Percentiles rank a stretch among this genome's conserved stretches.
Evolutionary conservation across 2,113 vertebrate species (phyloP).

Genomic region (Paratilapia polleni): DNA sequence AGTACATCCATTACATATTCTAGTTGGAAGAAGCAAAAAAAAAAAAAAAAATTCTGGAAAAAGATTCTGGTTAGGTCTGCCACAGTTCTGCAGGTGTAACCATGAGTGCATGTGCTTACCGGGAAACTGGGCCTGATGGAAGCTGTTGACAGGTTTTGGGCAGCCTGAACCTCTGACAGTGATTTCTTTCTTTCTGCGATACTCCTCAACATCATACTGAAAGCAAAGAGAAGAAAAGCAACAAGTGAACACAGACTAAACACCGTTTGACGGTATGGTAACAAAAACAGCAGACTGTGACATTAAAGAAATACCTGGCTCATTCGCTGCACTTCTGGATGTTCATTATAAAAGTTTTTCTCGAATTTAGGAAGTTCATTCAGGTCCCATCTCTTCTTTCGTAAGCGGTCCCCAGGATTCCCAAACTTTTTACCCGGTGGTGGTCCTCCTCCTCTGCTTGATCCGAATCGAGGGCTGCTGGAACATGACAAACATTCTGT

Average conservation of each 20-base stretch:
- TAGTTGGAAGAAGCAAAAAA: slow-evolving; percentile 55
- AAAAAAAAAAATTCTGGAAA: background rate
- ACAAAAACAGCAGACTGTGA: background rate
- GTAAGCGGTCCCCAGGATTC: slow-evolving; percentile 93
- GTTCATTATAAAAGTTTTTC: slow-evolving; percentile 96
- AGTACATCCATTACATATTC: slow-evolving; percentile 96
- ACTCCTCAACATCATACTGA: slow-evolving; percentile 93
- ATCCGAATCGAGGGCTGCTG: slow-evolving; percentile 79
- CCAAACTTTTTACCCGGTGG: slow-evolving; percentile 89
- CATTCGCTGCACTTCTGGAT: slow-evolving; percentile 89
- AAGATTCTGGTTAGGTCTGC: background rate
- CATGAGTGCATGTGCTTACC: slow-evolving; percentile 82
- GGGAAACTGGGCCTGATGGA: slow-evolving; percentile 95
- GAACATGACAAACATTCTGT: background rate
- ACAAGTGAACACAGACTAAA: background rate
- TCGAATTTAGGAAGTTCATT: slow-evolving; percentile 96
- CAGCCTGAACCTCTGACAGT: slow-evolving; percentile 90
- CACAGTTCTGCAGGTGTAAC: background rate
- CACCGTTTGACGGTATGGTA: background rate
- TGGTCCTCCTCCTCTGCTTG: slow-evolving; percentile 76
- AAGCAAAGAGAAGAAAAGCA: background rate
- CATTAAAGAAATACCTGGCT: slow-evolving; percentile 79
- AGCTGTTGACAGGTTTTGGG: slow-evolving; percentile 88
- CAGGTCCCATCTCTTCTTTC: slow-evolving; percentile 96
- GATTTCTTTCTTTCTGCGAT: slow-evolving; percentile 93